Evolutionary conservation across 2,113 vertebrate species (phyloP).

Genomic region (Chionodraco myersi): DNA sequence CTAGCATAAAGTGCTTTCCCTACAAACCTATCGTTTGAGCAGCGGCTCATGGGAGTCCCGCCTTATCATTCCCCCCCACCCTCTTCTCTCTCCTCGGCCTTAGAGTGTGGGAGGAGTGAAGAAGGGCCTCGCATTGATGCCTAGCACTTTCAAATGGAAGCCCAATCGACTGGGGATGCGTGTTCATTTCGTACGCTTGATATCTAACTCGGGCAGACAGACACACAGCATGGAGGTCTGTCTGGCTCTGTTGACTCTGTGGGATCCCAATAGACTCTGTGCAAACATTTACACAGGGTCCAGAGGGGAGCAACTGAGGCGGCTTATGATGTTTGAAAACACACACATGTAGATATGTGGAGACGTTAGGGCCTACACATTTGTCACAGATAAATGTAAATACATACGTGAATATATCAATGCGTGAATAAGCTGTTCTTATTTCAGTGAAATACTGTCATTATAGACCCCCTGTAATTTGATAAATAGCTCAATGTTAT

Average conservation of each 20-base stretch:
- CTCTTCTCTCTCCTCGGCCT: conserved; percentile 29
- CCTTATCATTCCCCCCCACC: conserved; percentile 37
- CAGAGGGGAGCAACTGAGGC: conserved; percentile 18
- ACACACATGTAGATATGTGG: conserved; percentile 33
- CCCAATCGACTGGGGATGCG: conserved; percentile 59
- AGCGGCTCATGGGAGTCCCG: conserved; percentile 54
- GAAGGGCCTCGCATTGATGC: conserved; percentile 50
- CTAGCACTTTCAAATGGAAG: conserved; percentile 64
- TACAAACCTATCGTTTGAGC: conserved; percentile 66
- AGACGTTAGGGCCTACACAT: background rate
- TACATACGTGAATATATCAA: background rate
- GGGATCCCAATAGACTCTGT: conserved; percentile 50
- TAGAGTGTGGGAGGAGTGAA: conserved; percentile 48
- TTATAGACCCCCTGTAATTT: conserved; percentile 27
- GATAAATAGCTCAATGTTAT: conserved; percentile 25
- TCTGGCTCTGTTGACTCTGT: conserved; percentile 66
- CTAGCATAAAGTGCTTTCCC: conserved; percentile 42
- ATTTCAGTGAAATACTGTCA: too few species aligned
- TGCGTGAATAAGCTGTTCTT: too few species aligned
- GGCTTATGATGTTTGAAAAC: conserved; percentile 37
- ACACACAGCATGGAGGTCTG: conserved; percentile 43
- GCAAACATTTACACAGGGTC: conserved; percentile 22
- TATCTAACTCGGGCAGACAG: conserved; percentile 62
- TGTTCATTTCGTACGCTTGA: conserved; percentile 72
- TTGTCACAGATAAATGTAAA: conserved; percentile 23